These are phyloP conservation scores for Diadegma fenestrale DNA, from an alignment of 2,888 invertebrate genomes.

Conservation along the genomic window DNA sequence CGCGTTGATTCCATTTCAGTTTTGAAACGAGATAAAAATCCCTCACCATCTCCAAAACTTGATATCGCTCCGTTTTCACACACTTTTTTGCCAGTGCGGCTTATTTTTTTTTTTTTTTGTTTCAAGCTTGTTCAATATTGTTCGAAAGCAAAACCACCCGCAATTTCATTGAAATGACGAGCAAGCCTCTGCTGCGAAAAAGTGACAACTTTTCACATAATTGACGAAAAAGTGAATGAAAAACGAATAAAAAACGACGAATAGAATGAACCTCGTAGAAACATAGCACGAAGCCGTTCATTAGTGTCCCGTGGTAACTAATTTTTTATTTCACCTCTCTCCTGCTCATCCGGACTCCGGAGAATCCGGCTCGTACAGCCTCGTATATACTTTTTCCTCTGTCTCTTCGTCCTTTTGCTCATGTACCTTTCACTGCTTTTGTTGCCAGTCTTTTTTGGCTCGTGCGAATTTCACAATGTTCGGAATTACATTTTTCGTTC, in stretches of 20 bases:
- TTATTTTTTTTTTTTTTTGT: constrained; percentile 1
- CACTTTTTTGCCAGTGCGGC: too few species aligned
- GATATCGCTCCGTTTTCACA: neutral
- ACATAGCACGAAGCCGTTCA: constrained; percentile 35
- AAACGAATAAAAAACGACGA: neutral
- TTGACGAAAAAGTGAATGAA: neutral
- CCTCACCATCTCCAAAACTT: neutral
- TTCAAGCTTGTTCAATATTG: neutral
- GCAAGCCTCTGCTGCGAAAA: neutral
- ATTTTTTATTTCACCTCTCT: constrained; percentile 32
- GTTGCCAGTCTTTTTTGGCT: constrained; percentile 20
- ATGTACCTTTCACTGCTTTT: constrained; percentile 36
- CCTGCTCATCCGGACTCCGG: neutral
- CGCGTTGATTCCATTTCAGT: neutral
- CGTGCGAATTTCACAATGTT: neutral
- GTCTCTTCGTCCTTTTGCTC: constrained; percentile 28
- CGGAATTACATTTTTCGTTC: neutral
- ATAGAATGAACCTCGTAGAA: neutral
- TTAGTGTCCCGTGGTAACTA: constrained; percentile 32
- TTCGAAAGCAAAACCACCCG: neutral
- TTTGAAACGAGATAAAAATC: neutral
- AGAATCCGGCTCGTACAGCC: constrained; percentile 21
- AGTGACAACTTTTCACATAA: neutral
- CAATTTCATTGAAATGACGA: neutral
- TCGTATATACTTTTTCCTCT: neutral